phyloP scores from a whole-genome alignment of 2,888 invertebrate species.

The Beris chalybata region DNA sequence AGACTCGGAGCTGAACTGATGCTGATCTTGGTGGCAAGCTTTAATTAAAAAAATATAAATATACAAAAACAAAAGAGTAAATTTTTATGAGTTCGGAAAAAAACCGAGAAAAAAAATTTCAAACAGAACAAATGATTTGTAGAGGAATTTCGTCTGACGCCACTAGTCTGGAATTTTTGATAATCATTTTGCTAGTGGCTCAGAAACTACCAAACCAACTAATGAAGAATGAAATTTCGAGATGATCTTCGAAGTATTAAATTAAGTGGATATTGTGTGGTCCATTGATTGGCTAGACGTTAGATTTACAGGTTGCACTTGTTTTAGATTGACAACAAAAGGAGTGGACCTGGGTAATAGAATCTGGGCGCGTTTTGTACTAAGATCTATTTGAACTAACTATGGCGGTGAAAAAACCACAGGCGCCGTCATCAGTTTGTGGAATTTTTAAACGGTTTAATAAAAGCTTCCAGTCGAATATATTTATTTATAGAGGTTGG shows the following conservation, averaged over 20 bases:
- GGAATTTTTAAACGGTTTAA: no score
- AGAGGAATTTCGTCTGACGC: conserved; percentile 28
- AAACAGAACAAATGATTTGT: conserved; percentile 16
- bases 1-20: not conserved
- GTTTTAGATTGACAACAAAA: no score
- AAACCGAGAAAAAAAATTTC: not conserved
- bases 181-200: conserved; percentile 6
- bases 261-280: not conserved
- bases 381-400: no score
- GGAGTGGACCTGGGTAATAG: no score
- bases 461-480: no score
- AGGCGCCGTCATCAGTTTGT: no score
- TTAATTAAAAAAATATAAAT: conserved; percentile 24
- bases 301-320: not conserved
- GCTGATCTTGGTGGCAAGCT: conserved; percentile 24
- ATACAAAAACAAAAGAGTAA: conserved; percentile 27
- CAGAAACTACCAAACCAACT: not conserved
- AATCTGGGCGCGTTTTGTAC: no score
- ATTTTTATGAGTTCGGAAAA: conserved; percentile 1
- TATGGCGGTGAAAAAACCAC: no score
- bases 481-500: no score
- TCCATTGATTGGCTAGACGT: not conserved
- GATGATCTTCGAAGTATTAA: not conserved
- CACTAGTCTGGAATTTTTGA: conserved; percentile 12
- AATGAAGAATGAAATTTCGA: not conserved